Evolutionary conservation across 2,113 vertebrate species (phyloP).

Genomic region (Synodontis membranacea): DNA sequence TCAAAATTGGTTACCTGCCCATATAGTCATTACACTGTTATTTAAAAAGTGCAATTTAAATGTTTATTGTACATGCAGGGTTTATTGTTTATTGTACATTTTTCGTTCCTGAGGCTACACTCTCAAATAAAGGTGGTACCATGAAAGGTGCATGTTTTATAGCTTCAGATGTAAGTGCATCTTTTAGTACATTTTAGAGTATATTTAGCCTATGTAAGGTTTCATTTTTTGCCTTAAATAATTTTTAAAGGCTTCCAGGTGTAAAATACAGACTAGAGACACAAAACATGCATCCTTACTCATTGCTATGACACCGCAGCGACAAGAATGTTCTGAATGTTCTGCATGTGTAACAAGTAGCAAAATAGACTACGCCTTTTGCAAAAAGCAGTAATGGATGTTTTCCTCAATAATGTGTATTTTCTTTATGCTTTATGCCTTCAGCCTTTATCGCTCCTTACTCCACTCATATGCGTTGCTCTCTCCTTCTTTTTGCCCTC

Average conservation of each 20-base stretch:
- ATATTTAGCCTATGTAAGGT: neutral
- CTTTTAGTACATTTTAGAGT: neutral
- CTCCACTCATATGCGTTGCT: neutral
- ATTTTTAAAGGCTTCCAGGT: neutral
- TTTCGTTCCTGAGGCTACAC: neutral
- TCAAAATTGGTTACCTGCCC: neutral
- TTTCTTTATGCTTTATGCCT: neutral
- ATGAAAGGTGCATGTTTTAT: neutral
- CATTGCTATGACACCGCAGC: neutral
- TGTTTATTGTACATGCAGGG: neutral
- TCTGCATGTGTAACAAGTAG: neutral
- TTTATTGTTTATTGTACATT: neutral
- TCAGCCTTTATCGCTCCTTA: too few relatives aligned
- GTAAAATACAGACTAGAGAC: neutral
- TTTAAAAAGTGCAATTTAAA: neutral
- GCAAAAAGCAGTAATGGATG: neutral
- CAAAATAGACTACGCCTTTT: neutral
- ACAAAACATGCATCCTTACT: neutral
- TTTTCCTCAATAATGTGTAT: neutral
- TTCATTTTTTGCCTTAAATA: neutral
- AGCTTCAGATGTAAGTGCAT: neutral
- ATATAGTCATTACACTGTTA: neutral
- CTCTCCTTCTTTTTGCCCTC: conserved; percentile 26
- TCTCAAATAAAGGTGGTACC: neutral
- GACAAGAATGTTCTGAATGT: neutral